Percentiles rank a stretch among this genome's conserved stretches.
Evolutionary conservation across 1,140 invertebrate genomes (phyloP).

Genomic region (Pogonomyrmex californicus): DNA sequence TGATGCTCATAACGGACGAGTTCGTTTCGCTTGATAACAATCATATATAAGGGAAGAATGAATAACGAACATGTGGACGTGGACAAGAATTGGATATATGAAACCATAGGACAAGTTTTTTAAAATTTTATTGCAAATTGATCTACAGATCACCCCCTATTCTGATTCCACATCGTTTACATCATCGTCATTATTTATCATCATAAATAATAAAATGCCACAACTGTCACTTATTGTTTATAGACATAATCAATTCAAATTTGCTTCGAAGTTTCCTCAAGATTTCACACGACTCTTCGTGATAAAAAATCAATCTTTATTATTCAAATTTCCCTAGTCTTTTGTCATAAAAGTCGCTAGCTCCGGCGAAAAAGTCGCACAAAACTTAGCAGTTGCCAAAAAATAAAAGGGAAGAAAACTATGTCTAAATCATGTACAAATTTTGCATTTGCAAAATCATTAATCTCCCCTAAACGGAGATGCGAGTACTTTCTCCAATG

Average conservation of each 20-base stretch:
- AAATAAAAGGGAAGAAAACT: constrained; percentile 40
- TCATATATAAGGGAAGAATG: not conserved
- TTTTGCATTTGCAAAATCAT: constrained; percentile 53
- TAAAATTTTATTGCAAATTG: constrained; percentile 83
- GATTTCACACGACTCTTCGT: not conserved
- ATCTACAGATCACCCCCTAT: constrained; percentile 80
- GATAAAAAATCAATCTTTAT: constrained; percentile 15
- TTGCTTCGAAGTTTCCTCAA: constrained; percentile 3
- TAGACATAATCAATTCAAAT: constrained; percentile 50
- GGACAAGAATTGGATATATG: constrained; percentile 18
- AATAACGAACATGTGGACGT: constrained; percentile 10
- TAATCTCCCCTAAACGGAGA: constrained; percentile 58
- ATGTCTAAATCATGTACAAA: constrained; percentile 71
- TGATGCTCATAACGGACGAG: constrained; percentile 1
- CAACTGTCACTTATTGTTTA: constrained; percentile 67
- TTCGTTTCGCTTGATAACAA: not conserved
- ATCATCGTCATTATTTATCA: constrained; percentile 77
- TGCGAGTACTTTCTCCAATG: constrained; percentile 50
- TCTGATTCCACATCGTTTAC: constrained; percentile 77
- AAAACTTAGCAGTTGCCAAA: not conserved
- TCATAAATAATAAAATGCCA: constrained; percentile 84
- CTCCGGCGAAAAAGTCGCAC: not conserved
- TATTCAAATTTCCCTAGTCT: not conserved
- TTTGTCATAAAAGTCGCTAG: not conserved
- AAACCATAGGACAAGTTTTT: constrained; percentile 65